Evolutionary conservation across 2,888 invertebrate species (phyloP).

Genomic region (Pterostichus niger): DNA sequence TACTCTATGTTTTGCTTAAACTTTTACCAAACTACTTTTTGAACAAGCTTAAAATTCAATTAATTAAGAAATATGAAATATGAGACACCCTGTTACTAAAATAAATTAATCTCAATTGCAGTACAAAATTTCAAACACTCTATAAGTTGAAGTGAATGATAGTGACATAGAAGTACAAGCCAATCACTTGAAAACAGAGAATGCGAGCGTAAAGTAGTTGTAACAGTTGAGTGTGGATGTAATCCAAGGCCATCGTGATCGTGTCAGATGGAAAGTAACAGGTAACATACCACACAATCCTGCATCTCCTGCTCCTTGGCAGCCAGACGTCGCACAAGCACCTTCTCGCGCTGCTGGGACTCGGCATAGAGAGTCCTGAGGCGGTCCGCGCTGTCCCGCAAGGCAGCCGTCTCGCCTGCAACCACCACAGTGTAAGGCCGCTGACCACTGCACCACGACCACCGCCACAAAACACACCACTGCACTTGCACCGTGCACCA

Average conservation of each 20-base stretch:
- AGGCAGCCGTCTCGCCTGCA: slow-evolving; percentile 85
- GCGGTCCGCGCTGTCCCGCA: slow-evolving; percentile 89
- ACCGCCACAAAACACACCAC: slow-evolving; percentile 58
- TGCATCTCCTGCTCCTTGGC: slow-evolving; percentile 98
- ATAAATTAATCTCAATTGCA: too few species aligned
- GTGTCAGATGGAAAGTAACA: slow-evolving; percentile 27
- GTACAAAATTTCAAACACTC: too few species aligned
- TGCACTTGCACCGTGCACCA: slow-evolving; percentile 46
- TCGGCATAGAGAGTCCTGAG: slow-evolving; percentile 90
- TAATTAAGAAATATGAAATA: too few species aligned
- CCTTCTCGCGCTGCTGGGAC: slow-evolving; percentile 93
- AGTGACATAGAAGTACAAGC: too few species aligned
- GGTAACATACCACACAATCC: slow-evolving; percentile 92
- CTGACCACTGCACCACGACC: slow-evolving; percentile 43
- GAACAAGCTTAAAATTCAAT: too few species aligned
- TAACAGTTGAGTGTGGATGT: slow-evolving; percentile 6
- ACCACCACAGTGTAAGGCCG: slow-evolving; percentile 71
- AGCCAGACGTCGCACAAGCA: slow-evolving; percentile 93
- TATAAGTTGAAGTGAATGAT: too few species aligned
- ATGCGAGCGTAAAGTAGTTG: too few species aligned
- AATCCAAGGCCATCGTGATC: slow-evolving; percentile 52
- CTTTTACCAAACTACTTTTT: too few species aligned
- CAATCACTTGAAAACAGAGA: too few species aligned
- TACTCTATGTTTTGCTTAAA: too few species aligned
- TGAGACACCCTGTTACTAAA: too few species aligned